Conservation (phyloP, 2,888 invertebrate genomes). For the Drosophila tanythrix region DNA sequence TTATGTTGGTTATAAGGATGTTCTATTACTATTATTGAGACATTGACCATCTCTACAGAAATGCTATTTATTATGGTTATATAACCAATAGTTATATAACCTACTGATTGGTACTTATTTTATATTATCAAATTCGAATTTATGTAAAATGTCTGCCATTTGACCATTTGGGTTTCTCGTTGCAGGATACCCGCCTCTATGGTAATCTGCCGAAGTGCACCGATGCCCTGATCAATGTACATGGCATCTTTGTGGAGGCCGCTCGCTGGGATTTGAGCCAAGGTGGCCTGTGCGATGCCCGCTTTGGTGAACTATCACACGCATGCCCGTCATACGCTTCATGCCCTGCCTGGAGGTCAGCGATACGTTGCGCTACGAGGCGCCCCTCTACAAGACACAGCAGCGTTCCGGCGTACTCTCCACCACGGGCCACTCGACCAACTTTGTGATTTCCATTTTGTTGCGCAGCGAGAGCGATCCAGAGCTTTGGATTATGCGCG, state of each 20-base stretch:
- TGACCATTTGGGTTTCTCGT: slow-evolving; percentile 5
- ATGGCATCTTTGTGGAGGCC: slow-evolving; percentile 94
- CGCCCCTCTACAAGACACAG: slow-evolving; percentile 95
- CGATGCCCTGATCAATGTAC: slow-evolving; percentile 90
- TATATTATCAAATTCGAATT: neutral
- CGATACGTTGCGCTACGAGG: slow-evolving; percentile 82
- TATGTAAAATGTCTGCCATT: neutral
- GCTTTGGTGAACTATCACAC: slow-evolving; percentile 85
- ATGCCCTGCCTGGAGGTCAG: slow-evolving; percentile 81
- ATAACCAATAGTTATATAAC: neutral
- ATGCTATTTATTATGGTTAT: neutral
- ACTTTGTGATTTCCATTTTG: slow-evolving; percentile 93
- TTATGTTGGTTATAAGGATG: neutral
- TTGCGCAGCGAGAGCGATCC: slow-evolving; percentile 88
- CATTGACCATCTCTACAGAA: neutral
- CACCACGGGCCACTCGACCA: slow-evolving; percentile 97
- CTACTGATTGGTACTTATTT: neutral
- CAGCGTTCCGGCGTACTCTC: slow-evolving; percentile 94
- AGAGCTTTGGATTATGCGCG: slow-evolving; percentile 95
- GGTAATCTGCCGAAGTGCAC: slow-evolving; percentile 86
- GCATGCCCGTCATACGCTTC: slow-evolving; percentile 82
- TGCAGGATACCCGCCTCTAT: slow-evolving; percentile 86
- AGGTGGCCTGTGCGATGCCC: slow-evolving; percentile 90
- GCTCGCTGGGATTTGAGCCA: slow-evolving; percentile 91
- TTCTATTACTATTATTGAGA: neutral